phyloP scores from a whole-genome alignment of 1,140 invertebrate genomes.

The Pinna nobilis region DNA sequence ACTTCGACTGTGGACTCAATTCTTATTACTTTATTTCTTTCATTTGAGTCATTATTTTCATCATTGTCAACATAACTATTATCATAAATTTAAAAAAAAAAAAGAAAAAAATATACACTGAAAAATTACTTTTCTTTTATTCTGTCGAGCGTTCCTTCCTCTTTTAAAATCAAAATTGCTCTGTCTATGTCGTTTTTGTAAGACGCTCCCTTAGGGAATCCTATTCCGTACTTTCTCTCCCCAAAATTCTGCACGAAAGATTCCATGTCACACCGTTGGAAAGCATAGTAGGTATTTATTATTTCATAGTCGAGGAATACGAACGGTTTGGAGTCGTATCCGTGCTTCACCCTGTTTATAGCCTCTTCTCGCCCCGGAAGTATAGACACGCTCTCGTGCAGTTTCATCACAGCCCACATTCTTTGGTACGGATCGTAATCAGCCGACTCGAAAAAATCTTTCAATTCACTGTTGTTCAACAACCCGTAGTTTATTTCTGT shows the following conservation, averaged over 20 bases:
- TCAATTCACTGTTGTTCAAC: slow-evolving; percentile 57
- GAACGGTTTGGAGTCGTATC: slow-evolving; percentile 42
- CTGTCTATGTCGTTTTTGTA: slow-evolving; percentile 96
- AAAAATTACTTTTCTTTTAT: slow-evolving; percentile 88
- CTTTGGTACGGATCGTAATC: slow-evolving; percentile 59
- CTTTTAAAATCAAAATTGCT: slow-evolving; percentile 93
- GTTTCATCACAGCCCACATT: slow-evolving; percentile 67
- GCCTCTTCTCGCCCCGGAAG: slow-evolving; percentile 44
- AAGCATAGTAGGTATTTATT: slow-evolving; percentile 63
- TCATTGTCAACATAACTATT: not conserved
- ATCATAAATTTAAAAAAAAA: not conserved
- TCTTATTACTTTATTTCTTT: no score
- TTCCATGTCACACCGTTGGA: slow-evolving; percentile 60
- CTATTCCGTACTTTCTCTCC: slow-evolving; percentile 62
- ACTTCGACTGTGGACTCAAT: no score
- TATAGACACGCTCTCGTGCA: slow-evolving; percentile 54
- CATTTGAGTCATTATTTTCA: not conserved
- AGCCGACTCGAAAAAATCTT: slow-evolving; percentile 54
- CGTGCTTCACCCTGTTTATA: slow-evolving; percentile 33
- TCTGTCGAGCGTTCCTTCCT: slow-evolving; percentile 92
- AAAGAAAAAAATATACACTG: not conserved
- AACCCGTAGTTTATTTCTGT: slow-evolving; percentile 68
- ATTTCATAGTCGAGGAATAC: slow-evolving; percentile 60
- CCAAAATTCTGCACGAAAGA: slow-evolving; percentile 65
- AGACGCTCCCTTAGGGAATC: slow-evolving; percentile 76